These are phyloP conservation scores for Siderastrea siderea DNA, from an alignment of 92 coral and sea anemone species.

Conservation along the genomic window DNA sequence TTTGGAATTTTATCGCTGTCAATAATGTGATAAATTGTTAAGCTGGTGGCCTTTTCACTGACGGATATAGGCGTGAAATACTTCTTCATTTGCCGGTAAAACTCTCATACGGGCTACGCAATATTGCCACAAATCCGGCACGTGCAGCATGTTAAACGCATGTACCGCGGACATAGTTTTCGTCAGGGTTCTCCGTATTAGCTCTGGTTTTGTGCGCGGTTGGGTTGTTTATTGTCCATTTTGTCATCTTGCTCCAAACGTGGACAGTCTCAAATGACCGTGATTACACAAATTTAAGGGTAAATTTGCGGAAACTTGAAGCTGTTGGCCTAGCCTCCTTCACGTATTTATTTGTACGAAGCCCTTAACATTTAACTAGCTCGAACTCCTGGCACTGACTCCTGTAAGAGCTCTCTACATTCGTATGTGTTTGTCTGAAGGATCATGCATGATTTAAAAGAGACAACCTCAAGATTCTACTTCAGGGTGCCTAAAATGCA, in stretches of 20 bases:
- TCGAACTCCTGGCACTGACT: too few species aligned
- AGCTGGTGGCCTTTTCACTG: neutral
- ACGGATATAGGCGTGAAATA: neutral
- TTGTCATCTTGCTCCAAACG: neutral
- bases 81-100: constrained; percentile 1
- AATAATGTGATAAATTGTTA: neutral
- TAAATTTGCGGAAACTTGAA: too few species aligned
- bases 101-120: neutral
- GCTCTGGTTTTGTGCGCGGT: neutral
- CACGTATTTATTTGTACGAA: too few species aligned
- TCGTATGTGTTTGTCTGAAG: too few species aligned
- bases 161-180: neutral
- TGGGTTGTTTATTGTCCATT: neutral
- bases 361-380: too few species aligned
- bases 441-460: too few species aligned
- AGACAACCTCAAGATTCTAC: too few species aligned
- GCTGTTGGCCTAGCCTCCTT: too few species aligned
- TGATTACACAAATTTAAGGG: too few species aligned
- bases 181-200: neutral
- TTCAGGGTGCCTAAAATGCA: too few species aligned
- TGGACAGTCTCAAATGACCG: too few species aligned
- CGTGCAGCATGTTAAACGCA: neutral
- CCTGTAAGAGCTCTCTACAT: too few species aligned
- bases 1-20: neutral
- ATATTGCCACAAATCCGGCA: neutral